Percentiles rank a stretch among this genome's conserved stretches.
Evolutionary conservation across 2,888 invertebrate genomes (phyloP).

Genomic region (Tinea trinotella): DNA sequence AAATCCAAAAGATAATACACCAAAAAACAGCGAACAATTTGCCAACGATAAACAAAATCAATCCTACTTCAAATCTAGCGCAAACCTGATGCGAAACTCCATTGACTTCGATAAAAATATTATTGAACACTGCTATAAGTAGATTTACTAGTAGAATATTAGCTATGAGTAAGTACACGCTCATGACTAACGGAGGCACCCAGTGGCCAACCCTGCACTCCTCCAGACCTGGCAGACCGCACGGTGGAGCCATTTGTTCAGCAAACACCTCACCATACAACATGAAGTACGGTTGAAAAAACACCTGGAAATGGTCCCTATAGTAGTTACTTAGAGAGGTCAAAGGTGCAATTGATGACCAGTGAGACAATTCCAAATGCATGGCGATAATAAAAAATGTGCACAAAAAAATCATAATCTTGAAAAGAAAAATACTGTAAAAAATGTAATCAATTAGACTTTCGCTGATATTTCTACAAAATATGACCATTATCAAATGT

Average conservation of each 20-base stretch:
- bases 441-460: too few relatives aligned
- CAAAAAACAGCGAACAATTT: not conserved
- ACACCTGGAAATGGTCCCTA: constrained; percentile 75
- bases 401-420: too few relatives aligned
- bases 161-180: constrained; percentile 95
- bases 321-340: constrained; percentile 33
- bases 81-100: constrained; percentile 94
- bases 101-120: constrained; percentile 95
- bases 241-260: constrained; percentile 93
- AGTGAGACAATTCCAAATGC: too few relatives aligned
- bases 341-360: not conserved
- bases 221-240: constrained; percentile 81
- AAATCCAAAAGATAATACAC: not conserved
- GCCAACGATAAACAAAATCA: not conserved
- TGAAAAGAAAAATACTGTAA: too few relatives aligned
- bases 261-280: constrained; percentile 99
- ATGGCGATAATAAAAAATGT: too few relatives aligned
- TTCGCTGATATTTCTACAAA: too few relatives aligned
- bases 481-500: too few relatives aligned
- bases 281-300: constrained; percentile 99
- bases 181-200: constrained; percentile 97
- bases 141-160: constrained; percentile 98
- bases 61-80: constrained; percentile 27
- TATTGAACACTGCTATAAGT: constrained; percentile 98
- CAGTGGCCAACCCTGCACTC: constrained; percentile 90